Evolutionary conservation across 2,113 vertebrate species (phyloP), one percentile per base, ranked within the genome.

Genomic region (Poecile atricapillus): DNA sequence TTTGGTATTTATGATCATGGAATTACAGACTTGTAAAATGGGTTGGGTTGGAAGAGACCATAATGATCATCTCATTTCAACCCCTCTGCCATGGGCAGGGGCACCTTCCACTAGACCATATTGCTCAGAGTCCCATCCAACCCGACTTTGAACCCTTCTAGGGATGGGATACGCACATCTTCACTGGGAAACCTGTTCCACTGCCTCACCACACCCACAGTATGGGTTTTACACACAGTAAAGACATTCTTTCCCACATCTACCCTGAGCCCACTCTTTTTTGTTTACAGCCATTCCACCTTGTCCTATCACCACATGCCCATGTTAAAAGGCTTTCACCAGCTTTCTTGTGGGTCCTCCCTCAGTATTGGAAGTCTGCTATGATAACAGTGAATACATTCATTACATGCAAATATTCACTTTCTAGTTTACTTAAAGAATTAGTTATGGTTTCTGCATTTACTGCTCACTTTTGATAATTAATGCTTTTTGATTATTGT

Each of bases 11-110:
- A 52, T 44, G 33, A 15, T 59, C 35, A 37, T 1, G 27, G 21
- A 80, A 31, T 58, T 31, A 43, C 5, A 64, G 35, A 64, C 11
- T 44, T 41, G 21, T 28, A 52, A 37, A 74, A 59, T 4, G 3
- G 19, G 22, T 33, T 81, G 27, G 35, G 8, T 11, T 27, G 27
- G 31, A 59, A 65, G 22, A 10, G 27, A 65, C 22, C 12, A 16
- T 33, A 37, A 33, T 1, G 5, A 81, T 33, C 23, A 59, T 15
- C 11, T 68, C 0, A 0, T 41, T 75, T 27, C 9, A 20, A 16
- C 2, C 1, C 5, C 9, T 7, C 9, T 43, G 43, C n/a, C 31
- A 21, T 13, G 14, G 16, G 35, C 30, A 58, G 25, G 43, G 43
- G 31, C 27, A 58, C 15, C 10, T 58, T 58, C 17, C 37, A 59